Evolutionary conservation across 2,113 vertebrate species (phyloP).

Genomic region (Sinocyclocheilus maitianheensis): DNA sequence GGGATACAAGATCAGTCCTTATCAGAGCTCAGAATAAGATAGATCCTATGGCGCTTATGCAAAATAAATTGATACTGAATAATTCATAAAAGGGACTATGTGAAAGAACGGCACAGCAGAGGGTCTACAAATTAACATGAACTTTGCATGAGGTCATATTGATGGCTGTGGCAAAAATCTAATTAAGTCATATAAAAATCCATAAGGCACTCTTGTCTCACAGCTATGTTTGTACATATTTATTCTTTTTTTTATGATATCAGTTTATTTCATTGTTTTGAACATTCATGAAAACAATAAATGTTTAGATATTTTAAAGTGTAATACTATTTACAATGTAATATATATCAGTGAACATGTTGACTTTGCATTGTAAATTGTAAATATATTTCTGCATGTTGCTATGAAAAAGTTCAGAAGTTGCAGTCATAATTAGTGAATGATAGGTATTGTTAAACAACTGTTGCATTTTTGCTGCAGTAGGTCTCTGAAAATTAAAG

Average conservation of each 20-base stretch:
- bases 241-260: background rate
- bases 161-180: background rate
- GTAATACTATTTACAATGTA: too few relatives aligned
- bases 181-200: background rate
- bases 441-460: background rate
- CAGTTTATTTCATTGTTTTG: background rate
- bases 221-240: background rate
- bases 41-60: slow-evolving; percentile 7
- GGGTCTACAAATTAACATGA: background rate
- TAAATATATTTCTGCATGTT: background rate
- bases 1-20: background rate
- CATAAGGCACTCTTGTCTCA: background rate
- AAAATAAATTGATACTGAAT: slow-evolving; percentile 28
- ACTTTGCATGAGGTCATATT: slow-evolving; percentile 18
- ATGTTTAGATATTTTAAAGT: background rate
- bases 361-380: background rate
- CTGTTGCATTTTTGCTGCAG: background rate
- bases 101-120: background rate
- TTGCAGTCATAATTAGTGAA: background rate
- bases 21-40: background rate
- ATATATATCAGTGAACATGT: background rate
- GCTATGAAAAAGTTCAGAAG: background rate
- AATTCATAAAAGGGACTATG: slow-evolving; percentile 6
- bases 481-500: background rate
- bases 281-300: background rate